Base-by-base conservation (phyloP, 2,113 vertebrate species). In the Lonchura striata region DNA sequence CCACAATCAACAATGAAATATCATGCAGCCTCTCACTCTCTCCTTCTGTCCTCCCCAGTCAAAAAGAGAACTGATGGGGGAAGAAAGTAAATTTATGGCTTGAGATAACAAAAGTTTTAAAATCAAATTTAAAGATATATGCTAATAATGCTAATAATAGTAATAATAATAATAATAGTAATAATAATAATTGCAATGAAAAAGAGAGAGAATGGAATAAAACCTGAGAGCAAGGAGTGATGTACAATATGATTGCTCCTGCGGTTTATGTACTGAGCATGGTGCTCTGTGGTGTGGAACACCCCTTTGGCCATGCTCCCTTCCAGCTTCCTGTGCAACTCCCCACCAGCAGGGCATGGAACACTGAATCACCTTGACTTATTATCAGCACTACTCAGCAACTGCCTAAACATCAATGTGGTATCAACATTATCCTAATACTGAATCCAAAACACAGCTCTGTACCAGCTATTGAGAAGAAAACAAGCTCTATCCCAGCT, bases 191-290 rank as follows among this genome's bases (percentile, higher is more conserved):
- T 16, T 7, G 11, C 5, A 52, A 23, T 47, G 11, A 35, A 64
- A 57, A 50, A 24, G 11, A 56, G 25, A 63, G 11, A 70, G 6
- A 23, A 15, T 4, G 18, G 8, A 72, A 72, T 65, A 57, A 50
- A 65, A 16, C 14, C 2, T 5, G 9, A 64, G 37, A 44, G 10
- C 35, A 64, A 88, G 2, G 4, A 41, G 30, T 20, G 59, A 25
- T 54, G 20, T 14, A 56, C 25, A 47, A 14, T 56, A 27, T 0
- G 0, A 18, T 15, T 49, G 9, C 3, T 72, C 10, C 59, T 22
- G 31, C 27, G 50, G 10, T 74, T 52, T 52, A 8, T 52, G 16
- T 15, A 23, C 27, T 33, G 50, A 11, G 15, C 15, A 16, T 33
- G 42, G 18, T 12, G 3, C 33, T 50, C 37, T 33, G 0, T 11